Evolutionary conservation across 2,888 invertebrate species (phyloP), one percentile per base, ranked within the genome.

Genomic region (Rosalia funebris): DNA sequence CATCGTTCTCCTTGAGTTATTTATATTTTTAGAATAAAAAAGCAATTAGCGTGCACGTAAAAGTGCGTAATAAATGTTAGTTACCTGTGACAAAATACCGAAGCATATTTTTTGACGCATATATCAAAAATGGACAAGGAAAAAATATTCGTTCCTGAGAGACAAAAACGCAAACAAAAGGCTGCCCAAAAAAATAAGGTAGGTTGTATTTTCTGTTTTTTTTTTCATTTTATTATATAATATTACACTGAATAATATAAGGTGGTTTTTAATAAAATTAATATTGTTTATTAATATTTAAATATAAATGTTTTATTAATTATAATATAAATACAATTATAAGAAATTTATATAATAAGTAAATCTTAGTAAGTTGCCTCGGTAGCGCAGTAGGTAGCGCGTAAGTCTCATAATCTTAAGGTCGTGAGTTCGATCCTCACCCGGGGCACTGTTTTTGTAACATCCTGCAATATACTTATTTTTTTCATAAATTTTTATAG

Each of bases 371-470:
- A n/a, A n/a, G n/a, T n/a, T 12, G 90, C 89, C 89, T 89, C 89
- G 89, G 88, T 90, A 86, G 90, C 90, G 90, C 91, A 91, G 91
- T 90, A 88, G 91, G 91, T 87, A 91, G 91, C 90, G 91, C 91
- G 91, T 91, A 89, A 91, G 90, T 91, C 91, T 91, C 90, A 91
- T 91, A 90, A 91, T 91, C 90, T 91, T 88, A 93, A 92, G 92
- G 92, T 92, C 92, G 92, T 92, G 92, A 92, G 92, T 93, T 92
- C 92, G 91, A 93, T 90, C 92, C 92, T 92, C 92, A 92, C 92
- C 89, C 89, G 91, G 91, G 90, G 90, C 90, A 91, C 34, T 47
- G 19, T 45, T 34, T 34, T 34, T 25, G 9, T 25, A 25, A 25
- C n/a, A n/a, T n/a, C n/a, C n/a, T n/a, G n/a, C n/a, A n/a, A n/a